Evolutionary conservation across 2,797 vertebrate species (phyloP).

Genomic region (Epinephelus awoara): DNA sequence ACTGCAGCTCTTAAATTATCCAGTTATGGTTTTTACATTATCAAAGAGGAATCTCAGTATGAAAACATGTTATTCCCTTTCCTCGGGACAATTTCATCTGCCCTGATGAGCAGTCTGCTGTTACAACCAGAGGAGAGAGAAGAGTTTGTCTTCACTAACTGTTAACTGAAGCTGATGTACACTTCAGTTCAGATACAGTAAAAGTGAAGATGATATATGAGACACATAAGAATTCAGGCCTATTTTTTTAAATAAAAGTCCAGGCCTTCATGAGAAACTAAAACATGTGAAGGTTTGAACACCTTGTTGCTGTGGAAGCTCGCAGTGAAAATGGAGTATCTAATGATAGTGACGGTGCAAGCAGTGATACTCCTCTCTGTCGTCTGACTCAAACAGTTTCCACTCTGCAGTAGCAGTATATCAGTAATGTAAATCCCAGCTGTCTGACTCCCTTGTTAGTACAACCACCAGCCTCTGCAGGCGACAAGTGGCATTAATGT

Average conservation of each 20-base stretch:
- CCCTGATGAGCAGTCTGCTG: slow-evolving; percentile 13
- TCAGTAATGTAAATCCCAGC: slow-evolving; percentile 47
- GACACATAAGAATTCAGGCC: neutral
- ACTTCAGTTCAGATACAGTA: neutral
- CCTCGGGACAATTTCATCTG: slow-evolving; percentile 7
- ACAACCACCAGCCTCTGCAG: neutral
- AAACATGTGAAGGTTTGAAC: slow-evolving; percentile 1
- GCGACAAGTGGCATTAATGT: slow-evolving; percentile 29
- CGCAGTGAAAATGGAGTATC: neutral
- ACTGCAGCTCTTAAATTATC: slow-evolving; percentile 2
- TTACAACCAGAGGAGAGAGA: slow-evolving; percentile 1
- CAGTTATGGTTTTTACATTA: slow-evolving; percentile 39
- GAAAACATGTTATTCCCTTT: slow-evolving; percentile 43
- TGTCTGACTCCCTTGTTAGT: slow-evolving; percentile 31
- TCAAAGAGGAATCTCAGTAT: slow-evolving; percentile 30
- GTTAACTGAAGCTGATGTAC: neutral
- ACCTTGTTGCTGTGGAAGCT: neutral
- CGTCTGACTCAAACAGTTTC: slow-evolving; percentile 26
- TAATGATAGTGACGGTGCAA: neutral
- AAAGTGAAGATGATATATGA: slow-evolving; percentile 17
- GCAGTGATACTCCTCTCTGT: slow-evolving; percentile 18
- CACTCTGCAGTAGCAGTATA: slow-evolving; percentile 32
- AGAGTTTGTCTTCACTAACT: slow-evolving; percentile 3
- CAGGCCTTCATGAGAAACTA: neutral
- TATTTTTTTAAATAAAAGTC: neutral